Evolutionary conservation across 2,888 invertebrate genomes (phyloP).

Genomic region (Hirtodrosophila trivittata): DNA sequence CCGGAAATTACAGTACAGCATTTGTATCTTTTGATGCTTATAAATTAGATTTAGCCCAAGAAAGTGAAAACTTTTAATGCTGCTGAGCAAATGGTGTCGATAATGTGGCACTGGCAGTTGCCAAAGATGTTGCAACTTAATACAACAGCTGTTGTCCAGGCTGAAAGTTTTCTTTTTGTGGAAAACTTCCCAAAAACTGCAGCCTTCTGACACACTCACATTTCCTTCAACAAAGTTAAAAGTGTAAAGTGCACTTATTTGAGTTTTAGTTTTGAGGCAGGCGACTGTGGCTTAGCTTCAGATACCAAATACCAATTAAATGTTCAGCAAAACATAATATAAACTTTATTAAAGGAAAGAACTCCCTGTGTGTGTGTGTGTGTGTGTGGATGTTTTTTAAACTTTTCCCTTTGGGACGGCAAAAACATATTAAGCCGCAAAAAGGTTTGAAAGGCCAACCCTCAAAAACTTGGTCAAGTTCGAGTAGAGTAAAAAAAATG

Average conservation of each 20-base stretch:
- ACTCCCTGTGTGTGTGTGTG: not conserved
- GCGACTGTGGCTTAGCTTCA: constrained; percentile 11
- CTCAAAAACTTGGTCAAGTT: constrained; percentile 14
- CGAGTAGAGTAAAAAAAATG: constrained; percentile 18
- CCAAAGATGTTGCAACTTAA: constrained; percentile 13
- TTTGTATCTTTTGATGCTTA: constrained; percentile 68
- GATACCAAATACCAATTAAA: constrained; percentile 48
- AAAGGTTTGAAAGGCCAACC: constrained; percentile 27
- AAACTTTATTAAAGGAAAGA: constrained; percentile 44
- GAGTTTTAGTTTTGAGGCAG: constrained; percentile 11
- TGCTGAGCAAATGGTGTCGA: constrained; percentile 26
- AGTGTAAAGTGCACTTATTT: constrained; percentile 22
- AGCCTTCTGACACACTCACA: constrained; percentile 29
- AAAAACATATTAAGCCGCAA: constrained; percentile 30
- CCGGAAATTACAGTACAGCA: constrained; percentile 71
- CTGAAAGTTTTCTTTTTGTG: constrained; percentile 23
- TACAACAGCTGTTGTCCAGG: constrained; percentile 34
- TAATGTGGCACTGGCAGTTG: constrained; percentile 28
- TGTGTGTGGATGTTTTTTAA: constrained; percentile 17
- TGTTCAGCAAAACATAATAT: constrained; percentile 48
- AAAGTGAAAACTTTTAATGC: constrained; percentile 11
- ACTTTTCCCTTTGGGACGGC: constrained; percentile 13
- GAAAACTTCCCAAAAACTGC: constrained; percentile 13
- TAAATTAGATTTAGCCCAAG: constrained; percentile 60
- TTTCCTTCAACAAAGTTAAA: constrained; percentile 14